These are phyloP conservation scores for Tetragonisca angustula DNA, from an alignment of 2,888 invertebrate genomes.

Conservation along the genomic window DNA sequence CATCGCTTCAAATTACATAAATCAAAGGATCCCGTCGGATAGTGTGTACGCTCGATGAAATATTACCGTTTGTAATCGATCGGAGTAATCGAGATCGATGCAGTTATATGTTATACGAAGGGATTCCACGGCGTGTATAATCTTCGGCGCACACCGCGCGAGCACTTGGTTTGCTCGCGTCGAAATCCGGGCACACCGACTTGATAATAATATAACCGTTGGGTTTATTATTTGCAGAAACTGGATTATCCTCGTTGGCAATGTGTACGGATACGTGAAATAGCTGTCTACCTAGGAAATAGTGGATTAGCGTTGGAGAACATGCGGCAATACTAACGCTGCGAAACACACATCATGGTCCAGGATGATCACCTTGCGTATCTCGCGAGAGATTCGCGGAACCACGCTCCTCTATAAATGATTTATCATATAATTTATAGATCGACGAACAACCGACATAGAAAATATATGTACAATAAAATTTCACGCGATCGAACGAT, in stretches of 20 bases:
- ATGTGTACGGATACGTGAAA: slow-evolving; percentile 51
- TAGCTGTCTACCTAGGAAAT: slow-evolving; percentile 52
- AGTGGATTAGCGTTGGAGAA: slow-evolving; percentile 56
- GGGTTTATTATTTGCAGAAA: slow-evolving; percentile 54
- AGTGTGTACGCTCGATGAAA: slow-evolving; percentile 30
- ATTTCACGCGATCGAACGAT: slow-evolving; percentile 27
- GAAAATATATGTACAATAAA: slow-evolving; percentile 43
- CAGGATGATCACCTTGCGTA: slow-evolving; percentile 22
- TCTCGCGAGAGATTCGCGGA: slow-evolving; percentile 1
- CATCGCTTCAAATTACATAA: slow-evolving; percentile 45
- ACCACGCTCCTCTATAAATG: neutral
- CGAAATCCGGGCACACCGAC: neutral
- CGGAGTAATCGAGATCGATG: slow-evolving; percentile 5
- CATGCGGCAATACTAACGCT: slow-evolving; percentile 44
- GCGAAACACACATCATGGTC: slow-evolving; percentile 44
- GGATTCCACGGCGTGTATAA: slow-evolving; percentile 14
- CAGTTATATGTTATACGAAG: neutral
- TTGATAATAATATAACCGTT: slow-evolving; percentile 12
- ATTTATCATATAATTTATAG: slow-evolving; percentile 13
- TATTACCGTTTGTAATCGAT: slow-evolving; percentile 37
- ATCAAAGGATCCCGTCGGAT: slow-evolving; percentile 19
- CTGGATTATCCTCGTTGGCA: slow-evolving; percentile 57
- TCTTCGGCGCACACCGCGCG: neutral
- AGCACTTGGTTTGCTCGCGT: slow-evolving; percentile 7
- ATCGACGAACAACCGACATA: slow-evolving; percentile 24